Evolutionary conservation across 1,140 invertebrate species (phyloP).

Genomic region (Lasioglossum albipes): DNA sequence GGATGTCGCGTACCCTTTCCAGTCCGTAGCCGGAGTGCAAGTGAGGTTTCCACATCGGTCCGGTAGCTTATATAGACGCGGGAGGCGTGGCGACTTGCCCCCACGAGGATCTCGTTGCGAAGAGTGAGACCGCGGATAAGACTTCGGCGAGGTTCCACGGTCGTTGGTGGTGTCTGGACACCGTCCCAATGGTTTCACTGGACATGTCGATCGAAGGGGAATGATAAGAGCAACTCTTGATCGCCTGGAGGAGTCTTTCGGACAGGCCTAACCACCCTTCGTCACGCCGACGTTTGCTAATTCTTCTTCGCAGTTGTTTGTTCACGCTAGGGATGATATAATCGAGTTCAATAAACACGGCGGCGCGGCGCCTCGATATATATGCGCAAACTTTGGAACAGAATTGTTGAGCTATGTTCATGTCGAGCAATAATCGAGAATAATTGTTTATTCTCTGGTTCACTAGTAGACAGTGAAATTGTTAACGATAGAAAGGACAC

Average conservation of each 20-base stretch:
- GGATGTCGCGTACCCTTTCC: conserved; percentile 23
- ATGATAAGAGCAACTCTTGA: neutral
- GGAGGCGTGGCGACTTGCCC: conserved; percentile 69
- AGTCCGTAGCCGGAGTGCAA: conserved; percentile 61
- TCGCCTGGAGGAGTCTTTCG: neutral
- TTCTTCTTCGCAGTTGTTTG: too few relatives aligned
- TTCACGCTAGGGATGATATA: too few relatives aligned
- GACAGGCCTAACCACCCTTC: neutral
- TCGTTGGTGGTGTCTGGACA: conserved; percentile 21
- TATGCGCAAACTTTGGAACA: too few relatives aligned
- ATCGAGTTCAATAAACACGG: too few relatives aligned
- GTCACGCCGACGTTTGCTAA: too few relatives aligned
- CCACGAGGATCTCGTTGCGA: conserved; percentile 53
- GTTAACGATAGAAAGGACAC: neutral
- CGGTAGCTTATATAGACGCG: conserved; percentile 72
- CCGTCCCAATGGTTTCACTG: neutral
- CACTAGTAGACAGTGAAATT: too few relatives aligned
- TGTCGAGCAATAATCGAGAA: too few relatives aligned
- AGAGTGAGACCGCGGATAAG: conserved; percentile 43
- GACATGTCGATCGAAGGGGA: neutral
- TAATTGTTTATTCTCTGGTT: too few relatives aligned
- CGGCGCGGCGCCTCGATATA: too few relatives aligned
- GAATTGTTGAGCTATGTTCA: too few relatives aligned
- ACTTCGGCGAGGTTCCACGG: conserved; percentile 26
- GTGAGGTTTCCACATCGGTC: conserved; percentile 60